Base-by-base conservation (phyloP, 1,140 invertebrate genomes). In the Neocloeon triangulifer region DNA sequence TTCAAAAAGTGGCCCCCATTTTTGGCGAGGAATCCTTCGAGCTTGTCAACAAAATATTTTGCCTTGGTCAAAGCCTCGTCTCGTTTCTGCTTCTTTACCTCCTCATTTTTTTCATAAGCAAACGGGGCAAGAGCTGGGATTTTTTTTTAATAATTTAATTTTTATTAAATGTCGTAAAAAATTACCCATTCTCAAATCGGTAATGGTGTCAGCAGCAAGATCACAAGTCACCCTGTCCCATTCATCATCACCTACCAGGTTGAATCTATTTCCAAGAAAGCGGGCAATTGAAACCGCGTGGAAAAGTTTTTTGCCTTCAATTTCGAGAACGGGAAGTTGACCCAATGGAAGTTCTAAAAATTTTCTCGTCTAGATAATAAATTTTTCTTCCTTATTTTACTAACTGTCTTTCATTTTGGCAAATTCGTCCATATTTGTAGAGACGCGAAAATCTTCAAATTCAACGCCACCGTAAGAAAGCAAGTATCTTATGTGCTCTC, bases 221-320 rank as follows among this genome's bases (percentile, higher is more conserved):
- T 73, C 70, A 29, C 72, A 65, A 49, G 66, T 53, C 28, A 73
- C 45, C 39, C 62, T 56, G 46, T 76, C 69, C 56, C 64, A 66
- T 28, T 66, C 64, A 42, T 66, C 54, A 38, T 61, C 59, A 2
- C 73, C 73, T 35, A 55, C 57, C 29, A 81, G 46, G 34, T 60
- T 64, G 25, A 60, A 62, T 37, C 70, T 55, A 41, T 65, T 71
- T 5, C 71, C 76, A 12, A 77, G 49, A 43, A 69, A 80, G 18
- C 73, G 60, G 23, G 56, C 59, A 41, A 82, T 77, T 19, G 77
- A 66, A 23, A 61, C 48, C 33, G 68, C 69, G 49, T 82, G 75
- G 43, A 64, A 57, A 10, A 73, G 50, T 32, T 56, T 47, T 42
- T 69, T 66, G 6, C 69, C 76, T 43, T 80, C 69, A 9, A 74